These are phyloP conservation scores for Cyprinodon variegatus DNA, from an alignment of 2,113 vertebrate genomes.

Conservation along the genomic window DNA sequence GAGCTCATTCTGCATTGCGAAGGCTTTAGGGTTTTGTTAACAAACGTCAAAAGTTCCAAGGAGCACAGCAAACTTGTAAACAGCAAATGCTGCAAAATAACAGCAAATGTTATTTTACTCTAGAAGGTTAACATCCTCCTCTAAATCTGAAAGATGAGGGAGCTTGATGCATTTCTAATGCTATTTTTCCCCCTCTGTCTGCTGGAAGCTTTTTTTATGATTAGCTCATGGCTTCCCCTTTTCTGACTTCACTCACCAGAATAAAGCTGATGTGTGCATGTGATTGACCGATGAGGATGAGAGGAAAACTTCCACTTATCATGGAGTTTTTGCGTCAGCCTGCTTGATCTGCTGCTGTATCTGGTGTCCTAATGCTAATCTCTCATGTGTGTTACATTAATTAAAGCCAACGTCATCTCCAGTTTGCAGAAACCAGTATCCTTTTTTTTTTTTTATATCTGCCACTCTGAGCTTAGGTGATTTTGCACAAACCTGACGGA, in stretches of 20 bases:
- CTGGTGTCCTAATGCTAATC: conserved; percentile 23
- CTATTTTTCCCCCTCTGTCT: conserved; percentile 29
- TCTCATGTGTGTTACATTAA: conserved; percentile 17
- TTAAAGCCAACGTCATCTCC: conserved; percentile 26
- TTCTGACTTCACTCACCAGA: conserved; percentile 37
- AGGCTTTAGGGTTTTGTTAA: too few relatives aligned
- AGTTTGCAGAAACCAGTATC: background rate
- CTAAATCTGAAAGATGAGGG: background rate
- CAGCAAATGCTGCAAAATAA: too few relatives aligned
- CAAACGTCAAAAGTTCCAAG: too few relatives aligned
- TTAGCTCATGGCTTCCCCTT: conserved; percentile 58
- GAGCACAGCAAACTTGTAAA: too few relatives aligned
- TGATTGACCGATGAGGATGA: conserved; percentile 42
- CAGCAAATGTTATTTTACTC: too few relatives aligned
- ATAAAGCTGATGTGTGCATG: conserved; percentile 17
- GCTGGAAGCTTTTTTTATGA: conserved; percentile 5
- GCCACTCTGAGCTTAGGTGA: background rate
- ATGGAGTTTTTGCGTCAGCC: conserved; percentile 51
- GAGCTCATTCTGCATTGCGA: too few relatives aligned
- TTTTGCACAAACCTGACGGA: background rate
- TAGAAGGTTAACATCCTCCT: too few relatives aligned
- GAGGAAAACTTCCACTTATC: conserved; percentile 50
- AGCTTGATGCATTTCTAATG: background rate
- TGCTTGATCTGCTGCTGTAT: conserved; percentile 45
- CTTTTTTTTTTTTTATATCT: background rate